A percentile compares a stretch with the other conserved stretches of the same genome.
Evolutionary conservation across 2,797 vertebrate genomes (phyloP).

Genomic region (Alcedo atthis): DNA sequence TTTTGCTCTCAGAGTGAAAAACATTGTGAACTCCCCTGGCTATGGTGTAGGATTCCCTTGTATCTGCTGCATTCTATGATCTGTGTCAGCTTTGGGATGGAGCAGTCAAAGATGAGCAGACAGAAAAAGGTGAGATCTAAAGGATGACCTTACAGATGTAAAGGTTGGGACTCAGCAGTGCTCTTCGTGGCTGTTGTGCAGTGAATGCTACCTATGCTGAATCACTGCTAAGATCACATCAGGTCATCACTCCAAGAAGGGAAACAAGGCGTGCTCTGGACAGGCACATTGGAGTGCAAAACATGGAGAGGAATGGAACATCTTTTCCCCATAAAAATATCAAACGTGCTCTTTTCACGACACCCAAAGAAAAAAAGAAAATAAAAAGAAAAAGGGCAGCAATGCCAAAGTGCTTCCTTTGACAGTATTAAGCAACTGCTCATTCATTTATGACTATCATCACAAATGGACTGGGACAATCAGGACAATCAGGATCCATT

Average conservation of each 20-base stretch:
- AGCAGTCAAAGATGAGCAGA: not conserved
- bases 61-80: not conserved
- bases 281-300: not conserved
- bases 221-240: not conserved
- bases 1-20: not conserved
- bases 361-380: not conserved
- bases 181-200: not conserved
- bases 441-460: not conserved
- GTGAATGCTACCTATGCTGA: not conserved
- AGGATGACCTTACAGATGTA: not conserved
- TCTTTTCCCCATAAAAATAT: not conserved
- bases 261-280: not conserved
- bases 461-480: not conserved
- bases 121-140: not conserved
- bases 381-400: not conserved
- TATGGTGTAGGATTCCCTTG: not conserved
- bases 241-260: not conserved
- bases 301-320: not conserved
- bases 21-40: not conserved
- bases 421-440: not conserved
- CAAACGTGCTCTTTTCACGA: not conserved
- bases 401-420: not conserved
- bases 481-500: not conserved
- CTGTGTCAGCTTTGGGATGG: not conserved
- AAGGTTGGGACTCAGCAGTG: not conserved